These are phyloP conservation scores for Poecilobothrus nobilitatus DNA, from an alignment of 2,888 invertebrate genomes.

Conservation along the genomic window DNA sequence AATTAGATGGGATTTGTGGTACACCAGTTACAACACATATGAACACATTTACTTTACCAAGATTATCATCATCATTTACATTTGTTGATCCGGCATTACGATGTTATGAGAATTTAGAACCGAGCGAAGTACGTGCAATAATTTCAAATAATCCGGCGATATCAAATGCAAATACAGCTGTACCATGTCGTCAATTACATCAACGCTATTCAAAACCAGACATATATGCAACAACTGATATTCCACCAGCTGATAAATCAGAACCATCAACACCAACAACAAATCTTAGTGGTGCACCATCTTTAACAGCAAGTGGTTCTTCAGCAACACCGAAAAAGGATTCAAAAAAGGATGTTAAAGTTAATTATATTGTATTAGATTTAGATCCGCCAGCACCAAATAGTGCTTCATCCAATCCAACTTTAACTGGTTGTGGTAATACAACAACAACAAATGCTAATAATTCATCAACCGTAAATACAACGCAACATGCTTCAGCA, in stretches of 20 bases:
- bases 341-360: conserved; percentile 16
- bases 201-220: conserved; percentile 26
- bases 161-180: neutral
- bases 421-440: neutral
- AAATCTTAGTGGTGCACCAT: conserved; percentile 9
- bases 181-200: neutral
- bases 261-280: conserved; percentile 26
- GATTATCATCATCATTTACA: conserved; percentile 16
- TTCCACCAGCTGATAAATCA: conserved; percentile 23
- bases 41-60: conserved; percentile 19
- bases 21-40: conserved; percentile 18
- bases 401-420: neutral
- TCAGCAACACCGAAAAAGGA: conserved; percentile 7
- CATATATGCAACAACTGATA: conserved; percentile 25
- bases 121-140: conserved; percentile 21
- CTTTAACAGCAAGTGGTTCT: too few species aligned
- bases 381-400: conserved; percentile 22
- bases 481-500: conserved; percentile 9
- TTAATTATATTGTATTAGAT: conserved; percentile 27
- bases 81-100: conserved; percentile 20
- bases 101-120: conserved; percentile 28
- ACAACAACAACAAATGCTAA: conserved; percentile 7
- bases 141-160: conserved; percentile 10
- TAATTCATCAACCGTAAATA: conserved; percentile 2
- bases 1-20: conserved; percentile 24